phyloP scores from a whole-genome alignment of 2,797 vertebrate species.

The Galaxias olidus region DNA sequence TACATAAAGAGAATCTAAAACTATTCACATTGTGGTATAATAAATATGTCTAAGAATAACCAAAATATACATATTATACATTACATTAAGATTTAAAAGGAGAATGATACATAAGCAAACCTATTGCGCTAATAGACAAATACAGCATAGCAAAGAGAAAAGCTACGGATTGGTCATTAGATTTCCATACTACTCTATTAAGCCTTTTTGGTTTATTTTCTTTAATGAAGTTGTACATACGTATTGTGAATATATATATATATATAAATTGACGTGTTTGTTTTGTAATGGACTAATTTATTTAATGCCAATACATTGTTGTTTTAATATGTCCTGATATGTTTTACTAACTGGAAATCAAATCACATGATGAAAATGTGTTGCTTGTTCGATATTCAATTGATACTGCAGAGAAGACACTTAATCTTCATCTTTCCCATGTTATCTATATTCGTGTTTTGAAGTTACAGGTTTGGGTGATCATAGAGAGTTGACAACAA shows the following conservation, averaged over 20 bases:
- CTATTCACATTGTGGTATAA: conserved; percentile 24
- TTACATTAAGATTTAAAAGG: conserved; percentile 19
- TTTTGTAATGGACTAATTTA: conserved; percentile 76
- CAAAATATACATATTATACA: conserved; percentile 25
- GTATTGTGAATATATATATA: conserved; percentile 70
- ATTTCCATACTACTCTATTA: conserved; percentile 7
- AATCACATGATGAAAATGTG: conserved; percentile 47
- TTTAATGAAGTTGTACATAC: conserved; percentile 75
- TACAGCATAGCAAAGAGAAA: too few relatives aligned
- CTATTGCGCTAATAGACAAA: conserved; percentile 11
- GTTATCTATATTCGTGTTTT: conserved; percentile 53
- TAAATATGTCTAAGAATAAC: conserved; percentile 37
- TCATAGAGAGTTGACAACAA: conserved; percentile 10
- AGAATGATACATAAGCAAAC: conserved; percentile 41
- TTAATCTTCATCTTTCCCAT: conserved; percentile 49
- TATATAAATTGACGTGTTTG: conserved; percentile 61
- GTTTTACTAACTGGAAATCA: conserved; percentile 71
- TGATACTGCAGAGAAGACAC: conserved; percentile 20
- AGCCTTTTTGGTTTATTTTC: conserved; percentile 29
- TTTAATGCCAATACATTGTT: conserved; percentile 76
- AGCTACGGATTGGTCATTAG: too few relatives aligned
- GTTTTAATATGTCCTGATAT: conserved; percentile 60
- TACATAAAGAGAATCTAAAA: conserved; percentile 31
- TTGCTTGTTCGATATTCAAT: conserved; percentile 48
- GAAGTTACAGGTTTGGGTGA: conserved; percentile 27